Evolutionary conservation across 1,140 invertebrate genomes (phyloP).

Genomic region (Lepidurus apus): DNA sequence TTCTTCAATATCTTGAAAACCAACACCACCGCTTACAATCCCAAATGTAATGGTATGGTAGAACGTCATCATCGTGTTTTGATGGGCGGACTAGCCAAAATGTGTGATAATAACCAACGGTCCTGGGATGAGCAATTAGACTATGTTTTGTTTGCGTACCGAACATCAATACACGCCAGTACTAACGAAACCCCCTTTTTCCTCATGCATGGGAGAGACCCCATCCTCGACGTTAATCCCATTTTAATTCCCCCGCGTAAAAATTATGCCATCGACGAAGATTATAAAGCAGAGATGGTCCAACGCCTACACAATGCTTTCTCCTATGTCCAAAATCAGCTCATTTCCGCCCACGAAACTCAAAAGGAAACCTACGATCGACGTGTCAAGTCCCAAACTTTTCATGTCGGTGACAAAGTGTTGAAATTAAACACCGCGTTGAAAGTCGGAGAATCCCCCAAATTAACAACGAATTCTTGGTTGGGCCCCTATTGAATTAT

Average conservation of each 20-base stretch:
- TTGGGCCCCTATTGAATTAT: no score
- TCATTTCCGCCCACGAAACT: not conserved
- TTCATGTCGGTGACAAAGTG: not conserved
- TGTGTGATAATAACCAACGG: no score
- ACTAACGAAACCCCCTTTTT: slow-evolving; percentile 25
- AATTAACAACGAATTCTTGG: no score
- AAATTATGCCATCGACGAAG: not conserved
- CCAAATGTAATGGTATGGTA: no score
- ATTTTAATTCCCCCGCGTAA: not conserved
- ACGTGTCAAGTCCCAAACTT: not conserved
- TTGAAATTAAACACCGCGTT: no score
- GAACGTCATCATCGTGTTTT: no score
- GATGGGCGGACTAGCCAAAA: no score
- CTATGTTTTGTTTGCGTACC: no score
- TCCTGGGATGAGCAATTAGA: no score
- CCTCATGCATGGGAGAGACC: slow-evolving; percentile 23
- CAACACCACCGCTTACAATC: no score
- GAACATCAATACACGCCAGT: not conserved
- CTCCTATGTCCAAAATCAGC: not conserved
- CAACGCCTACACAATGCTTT: not conserved
- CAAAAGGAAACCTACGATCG: not conserved
- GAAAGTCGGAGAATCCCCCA: no score
- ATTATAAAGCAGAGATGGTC: not conserved
- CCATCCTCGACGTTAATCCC: not conserved
- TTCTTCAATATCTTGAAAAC: no score